These are phyloP conservation scores for Monochamus alternatus DNA, from an alignment of 2,888 invertebrate species.

Conservation along the genomic window DNA sequence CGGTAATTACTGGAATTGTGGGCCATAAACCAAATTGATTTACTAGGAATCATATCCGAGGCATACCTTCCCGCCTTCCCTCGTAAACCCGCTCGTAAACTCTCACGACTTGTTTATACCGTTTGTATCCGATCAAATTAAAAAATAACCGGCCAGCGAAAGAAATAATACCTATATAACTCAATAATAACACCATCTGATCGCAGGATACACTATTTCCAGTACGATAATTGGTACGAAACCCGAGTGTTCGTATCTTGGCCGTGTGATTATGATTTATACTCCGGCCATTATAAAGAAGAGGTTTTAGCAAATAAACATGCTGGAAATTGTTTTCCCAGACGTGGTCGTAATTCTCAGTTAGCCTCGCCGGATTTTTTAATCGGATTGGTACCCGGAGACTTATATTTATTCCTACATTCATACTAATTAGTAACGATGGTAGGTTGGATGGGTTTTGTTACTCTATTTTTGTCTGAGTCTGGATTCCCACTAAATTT, in stretches of 20 bases:
- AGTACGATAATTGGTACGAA: slow-evolving; percentile 54
- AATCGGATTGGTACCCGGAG: slow-evolving; percentile 17
- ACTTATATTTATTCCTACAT: background rate
- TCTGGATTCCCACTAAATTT: too few species aligned
- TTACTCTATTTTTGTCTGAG: background rate
- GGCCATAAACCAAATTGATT: slow-evolving; percentile 51
- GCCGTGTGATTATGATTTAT: slow-evolving; percentile 54
- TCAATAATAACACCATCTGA: slow-evolving; percentile 58
- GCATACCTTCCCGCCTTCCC: slow-evolving; percentile 46
- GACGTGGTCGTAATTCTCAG: slow-evolving; percentile 47
- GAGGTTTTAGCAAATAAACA: slow-evolving; percentile 33
- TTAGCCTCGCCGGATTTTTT: slow-evolving; percentile 44
- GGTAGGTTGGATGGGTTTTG: background rate
- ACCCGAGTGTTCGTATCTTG: slow-evolving; percentile 50
- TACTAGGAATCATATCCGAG: slow-evolving; percentile 47
- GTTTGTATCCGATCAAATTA: slow-evolving; percentile 49
- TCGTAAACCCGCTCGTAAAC: slow-evolving; percentile 52
- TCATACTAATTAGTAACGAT: slow-evolving; percentile 11
- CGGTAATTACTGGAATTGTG: slow-evolving; percentile 18
- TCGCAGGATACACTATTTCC: slow-evolving; percentile 50
- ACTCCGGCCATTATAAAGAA: slow-evolving; percentile 31
- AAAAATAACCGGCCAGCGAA: slow-evolving; percentile 51
- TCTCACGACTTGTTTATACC: slow-evolving; percentile 51
- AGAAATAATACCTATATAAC: slow-evolving; percentile 58
- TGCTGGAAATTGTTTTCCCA: slow-evolving; percentile 47